Base-by-base conservation (phyloP, 2,888 invertebrate species). In the Netelia melanura region DNA sequence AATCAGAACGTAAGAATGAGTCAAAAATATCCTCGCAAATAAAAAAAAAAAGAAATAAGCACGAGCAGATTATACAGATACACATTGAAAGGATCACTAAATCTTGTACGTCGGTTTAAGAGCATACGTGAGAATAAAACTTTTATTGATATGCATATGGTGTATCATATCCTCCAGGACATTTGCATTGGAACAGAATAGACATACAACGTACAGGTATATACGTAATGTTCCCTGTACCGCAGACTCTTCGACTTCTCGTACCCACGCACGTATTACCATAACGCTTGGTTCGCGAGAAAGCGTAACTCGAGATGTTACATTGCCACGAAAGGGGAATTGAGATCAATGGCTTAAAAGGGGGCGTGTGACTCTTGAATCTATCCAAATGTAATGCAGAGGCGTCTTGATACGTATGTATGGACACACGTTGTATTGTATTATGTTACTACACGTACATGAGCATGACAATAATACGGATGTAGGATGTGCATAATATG, bases 261-360 rank as follows among this genome's bases (percentile, higher is more conserved):
- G 68, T 75, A 71, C 76, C 85, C 85, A 85, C 85, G 82, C 71
- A 14, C 75, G 72, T 67, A 80, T 82, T 85, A 82, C 75, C 85
- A 85, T 82, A 80, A 30, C 67, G 71, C 71, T 67, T 65, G 17
- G 54, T 61, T 72, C 67, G 76, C 61, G 44, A 30, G 25, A n/a
- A 44, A 83, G 86, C 83, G 87, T 87, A 87, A 87, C 86, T 85
- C 84, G 86, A 87, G 86, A 87, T 82, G 86, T 83, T 78, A 75
- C 80, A 84, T 87, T 82, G 85, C 83, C 84, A 67, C 76, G 86
- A 81, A 81, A 85, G 77, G 84, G 77, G 81, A 88, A 88, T 88
- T 88, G 84, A 88, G 87, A 88, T 88, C 87, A 88, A 88, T 87
- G 87, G 85, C 61, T 87, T 67, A 76, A 86, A 86, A 83, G 84